Conservation (phyloP, 2,113 vertebrate species). For the Beaufortia kweichowensis region DNA sequence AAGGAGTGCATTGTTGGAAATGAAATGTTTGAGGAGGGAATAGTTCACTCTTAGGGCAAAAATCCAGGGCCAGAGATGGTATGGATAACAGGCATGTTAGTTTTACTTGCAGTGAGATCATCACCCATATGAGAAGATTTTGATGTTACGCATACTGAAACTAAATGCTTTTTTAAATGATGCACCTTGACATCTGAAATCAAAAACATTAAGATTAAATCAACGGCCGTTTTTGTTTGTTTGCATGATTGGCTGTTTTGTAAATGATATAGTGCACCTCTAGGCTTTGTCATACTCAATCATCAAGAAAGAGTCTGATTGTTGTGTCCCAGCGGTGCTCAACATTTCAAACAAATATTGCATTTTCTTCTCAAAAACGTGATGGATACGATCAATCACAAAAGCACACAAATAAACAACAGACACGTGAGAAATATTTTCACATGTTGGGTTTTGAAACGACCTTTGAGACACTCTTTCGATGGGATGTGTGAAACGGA, state of each 20-base stretch:
- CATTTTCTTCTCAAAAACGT: slow-evolving; percentile 20
- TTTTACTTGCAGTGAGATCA: slow-evolving; percentile 13
- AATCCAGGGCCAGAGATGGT: slow-evolving; percentile 49
- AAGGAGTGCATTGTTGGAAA: neutral
- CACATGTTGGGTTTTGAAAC: slow-evolving; percentile 17
- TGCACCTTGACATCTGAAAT: slow-evolving; percentile 17
- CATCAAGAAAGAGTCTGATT: slow-evolving; percentile 28
- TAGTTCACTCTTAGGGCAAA: slow-evolving; percentile 57
- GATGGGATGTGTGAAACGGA: slow-evolving; percentile 53
- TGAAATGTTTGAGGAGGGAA: neutral
- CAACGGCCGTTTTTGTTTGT: slow-evolving; percentile 51
- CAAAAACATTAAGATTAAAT: slow-evolving; percentile 29
- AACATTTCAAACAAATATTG: slow-evolving; percentile 20
- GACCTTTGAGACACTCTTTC: slow-evolving; percentile 60
- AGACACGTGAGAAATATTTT: neutral
- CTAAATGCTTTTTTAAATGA: slow-evolving; percentile 3
- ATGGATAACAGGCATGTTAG: slow-evolving; percentile 50
- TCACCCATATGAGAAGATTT: slow-evolving; percentile 21
- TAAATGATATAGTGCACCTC: slow-evolving; percentile 38
- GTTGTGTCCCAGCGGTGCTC: slow-evolving; percentile 24
- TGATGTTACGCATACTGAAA: neutral
- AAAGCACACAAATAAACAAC: slow-evolving; percentile 13
- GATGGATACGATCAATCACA: slow-evolving; percentile 8
- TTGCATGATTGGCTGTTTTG: slow-evolving; percentile 36
- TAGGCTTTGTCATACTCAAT: slow-evolving; percentile 48